Evolutionary conservation across 2,888 invertebrate genomes (phyloP), one percentile per base, ranked within the genome.

Genomic region (Panopea generosa): DNA sequence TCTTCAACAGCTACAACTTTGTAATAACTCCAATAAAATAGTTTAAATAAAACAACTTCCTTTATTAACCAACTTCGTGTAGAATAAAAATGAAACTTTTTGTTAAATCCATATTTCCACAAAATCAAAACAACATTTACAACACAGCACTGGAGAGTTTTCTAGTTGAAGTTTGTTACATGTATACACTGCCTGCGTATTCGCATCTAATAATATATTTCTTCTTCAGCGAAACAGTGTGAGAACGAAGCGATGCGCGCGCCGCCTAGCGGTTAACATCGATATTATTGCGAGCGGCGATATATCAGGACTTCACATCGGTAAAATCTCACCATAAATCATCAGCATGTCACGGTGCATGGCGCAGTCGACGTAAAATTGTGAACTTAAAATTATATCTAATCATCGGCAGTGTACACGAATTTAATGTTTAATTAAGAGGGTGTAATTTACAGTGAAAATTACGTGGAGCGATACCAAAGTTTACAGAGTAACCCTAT

Each of bases 241-340:
- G 57, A 57, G 57, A 57, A 57, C 38, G 40, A 22, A 55, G 61
- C 47, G 67, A 68, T 66, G 72, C 61, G 74, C 63, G 68, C 74
- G 74, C 74, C 67, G 49, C 68, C 63, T 74, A 45, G 57, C 29
- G 67, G 56, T 43, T 26, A 38, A 62, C 56, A 38, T 27, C 60
- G 66, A 57, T 65, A 65, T 65, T 26, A 33, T 49, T 56, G 56
- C 27, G 26, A 43, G 63, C 11, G 43, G 16, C n/a, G 52, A 55
- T 52, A 24, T 26, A 53, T 53, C 53, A 26, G 29, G 18, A 11
- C 27, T 53, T 53, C 26, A 18, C 53, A 53, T 53, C 53, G 9
- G 27, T 26, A 50, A 11, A 27, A 53, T n/a, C 27, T 26, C 24
- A 27, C 27, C 29, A 27, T 53, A 53, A 26, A 53, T 53, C 53